A percentile compares a stretch with the other conserved stretches of the same genome.
Evolutionary conservation across 1,140 invertebrate species (phyloP).

Genomic region (Sminthurinus signatus): DNA sequence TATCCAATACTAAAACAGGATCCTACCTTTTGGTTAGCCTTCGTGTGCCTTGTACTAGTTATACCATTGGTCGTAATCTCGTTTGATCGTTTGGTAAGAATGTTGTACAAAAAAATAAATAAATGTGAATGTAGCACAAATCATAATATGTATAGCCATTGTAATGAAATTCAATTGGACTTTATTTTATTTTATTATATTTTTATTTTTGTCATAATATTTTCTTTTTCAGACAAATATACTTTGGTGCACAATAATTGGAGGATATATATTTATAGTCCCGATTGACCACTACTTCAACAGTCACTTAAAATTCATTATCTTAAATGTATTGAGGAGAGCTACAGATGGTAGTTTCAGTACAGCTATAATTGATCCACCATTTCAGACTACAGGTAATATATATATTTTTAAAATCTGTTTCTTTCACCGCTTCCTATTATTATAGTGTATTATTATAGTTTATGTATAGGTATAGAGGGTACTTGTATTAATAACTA

Average conservation of each 20-base stretch:
- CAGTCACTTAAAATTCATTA: slow-evolving; percentile 61
- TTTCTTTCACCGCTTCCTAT: neutral
- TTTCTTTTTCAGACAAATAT: slow-evolving; percentile 51
- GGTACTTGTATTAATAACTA: neutral
- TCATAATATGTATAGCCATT: too few species aligned
- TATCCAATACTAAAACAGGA: slow-evolving; percentile 51
- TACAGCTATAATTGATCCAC: slow-evolving; percentile 55
- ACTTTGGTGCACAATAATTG: slow-evolving; percentile 56
- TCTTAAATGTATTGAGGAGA: slow-evolving; percentile 59
- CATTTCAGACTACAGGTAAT: slow-evolving; percentile 44
- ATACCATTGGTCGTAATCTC: slow-evolving; percentile 50
- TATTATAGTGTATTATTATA: neutral
- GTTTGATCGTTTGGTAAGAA: slow-evolving; percentile 48
- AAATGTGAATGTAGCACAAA: too few species aligned
- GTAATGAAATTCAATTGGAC: too few species aligned
- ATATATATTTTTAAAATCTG: neutral
- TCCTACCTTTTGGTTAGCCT: slow-evolving; percentile 58
- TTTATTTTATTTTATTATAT: neutral
- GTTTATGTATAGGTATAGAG: neutral
- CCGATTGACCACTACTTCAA: slow-evolving; percentile 59
- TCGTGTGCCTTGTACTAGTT: slow-evolving; percentile 51
- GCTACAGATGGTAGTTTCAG: slow-evolving; percentile 54
- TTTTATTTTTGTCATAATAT: slow-evolving; percentile 22
- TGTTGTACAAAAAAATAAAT: neutral
- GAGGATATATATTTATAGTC: slow-evolving; percentile 56